Conservation (phyloP, 2,888 invertebrate genomes). For the Ernsta delagoae region DNA sequence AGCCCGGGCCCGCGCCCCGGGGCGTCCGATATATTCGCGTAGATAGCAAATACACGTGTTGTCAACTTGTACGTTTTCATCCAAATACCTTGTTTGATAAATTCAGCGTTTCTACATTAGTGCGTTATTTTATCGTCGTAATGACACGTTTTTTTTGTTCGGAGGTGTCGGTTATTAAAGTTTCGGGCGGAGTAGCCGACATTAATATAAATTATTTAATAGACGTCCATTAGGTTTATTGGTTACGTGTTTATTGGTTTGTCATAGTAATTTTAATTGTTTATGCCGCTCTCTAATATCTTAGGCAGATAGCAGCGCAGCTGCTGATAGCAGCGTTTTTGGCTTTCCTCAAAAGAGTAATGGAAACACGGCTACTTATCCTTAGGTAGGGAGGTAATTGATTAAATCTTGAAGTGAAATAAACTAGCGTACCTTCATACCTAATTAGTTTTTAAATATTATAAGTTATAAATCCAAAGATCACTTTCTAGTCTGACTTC, state of each 20-base stretch:
- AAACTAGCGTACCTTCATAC: too few species aligned
- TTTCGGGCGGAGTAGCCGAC: conserved; percentile 1
- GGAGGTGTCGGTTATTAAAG: conserved; percentile 70
- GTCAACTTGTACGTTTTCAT: conserved; percentile 84
- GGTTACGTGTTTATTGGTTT: conserved; percentile 12
- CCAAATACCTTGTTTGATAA: conserved; percentile 79
- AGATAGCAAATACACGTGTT: conserved; percentile 82
- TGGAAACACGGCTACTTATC: too few species aligned
- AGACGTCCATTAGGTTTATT: conserved; percentile 21
- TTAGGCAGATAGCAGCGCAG: too few species aligned
- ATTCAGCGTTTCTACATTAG: conserved; percentile 77
- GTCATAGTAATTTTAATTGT: background rate
- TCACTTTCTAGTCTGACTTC: too few species aligned
- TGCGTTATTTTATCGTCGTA: conserved; percentile 45
- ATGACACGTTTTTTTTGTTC: conserved; percentile 59
- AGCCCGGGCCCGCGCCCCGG: conserved; percentile 66
- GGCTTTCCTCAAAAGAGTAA: too few species aligned
- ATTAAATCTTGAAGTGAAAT: too few species aligned
- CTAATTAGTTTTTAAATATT: too few species aligned
- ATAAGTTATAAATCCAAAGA: too few species aligned
- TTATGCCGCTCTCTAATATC: background rate
- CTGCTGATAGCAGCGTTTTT: too few species aligned
- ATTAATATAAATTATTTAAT: conserved; percentile 22
- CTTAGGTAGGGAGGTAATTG: too few species aligned
- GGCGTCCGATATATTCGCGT: conserved; percentile 76